Conservation (phyloP, 92 coral and sea anemone genomes). For the Phenganax subtilis region DNA sequence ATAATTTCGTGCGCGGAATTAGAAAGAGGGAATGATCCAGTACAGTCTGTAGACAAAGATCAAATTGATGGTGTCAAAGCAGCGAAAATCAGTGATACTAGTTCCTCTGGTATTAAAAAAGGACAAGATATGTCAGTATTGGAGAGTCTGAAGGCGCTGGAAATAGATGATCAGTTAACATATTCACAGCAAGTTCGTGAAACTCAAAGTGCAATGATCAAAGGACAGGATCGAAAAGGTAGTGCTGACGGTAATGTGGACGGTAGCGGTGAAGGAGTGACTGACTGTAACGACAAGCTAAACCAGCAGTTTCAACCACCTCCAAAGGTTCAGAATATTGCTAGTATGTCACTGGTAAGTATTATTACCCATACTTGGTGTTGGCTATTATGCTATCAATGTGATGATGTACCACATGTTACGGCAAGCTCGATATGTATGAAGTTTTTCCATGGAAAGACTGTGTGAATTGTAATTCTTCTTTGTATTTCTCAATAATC, state of each 20-base stretch:
- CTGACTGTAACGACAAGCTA: background rate
- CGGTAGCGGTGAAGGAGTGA: background rate
- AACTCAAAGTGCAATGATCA: background rate
- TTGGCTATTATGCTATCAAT: background rate
- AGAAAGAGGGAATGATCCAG: constrained; percentile 1
- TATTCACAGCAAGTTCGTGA: background rate
- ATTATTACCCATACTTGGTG: background rate
- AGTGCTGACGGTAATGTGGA: background rate
- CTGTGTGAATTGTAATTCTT: too few relatives aligned
- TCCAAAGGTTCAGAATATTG: constrained; percentile 18
- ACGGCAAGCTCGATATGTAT: too few relatives aligned
- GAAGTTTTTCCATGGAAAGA: too few relatives aligned
- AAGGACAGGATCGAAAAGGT: background rate
- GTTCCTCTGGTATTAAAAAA: background rate
- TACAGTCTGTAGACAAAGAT: background rate
- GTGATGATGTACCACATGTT: too few relatives aligned
- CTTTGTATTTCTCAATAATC: too few relatives aligned
- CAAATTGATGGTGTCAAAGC: background rate
- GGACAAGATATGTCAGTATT: background rate
- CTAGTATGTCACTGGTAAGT: constrained; percentile 1
- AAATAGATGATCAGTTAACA: background rate
- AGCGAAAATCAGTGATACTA: background rate
- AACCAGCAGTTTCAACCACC: constrained; percentile 4
- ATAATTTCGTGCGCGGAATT: constrained; percentile 16
- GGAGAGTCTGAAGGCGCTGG: background rate